Base-by-base conservation (phyloP, 1,140 invertebrate genomes). In the Homarus americanus region DNA sequence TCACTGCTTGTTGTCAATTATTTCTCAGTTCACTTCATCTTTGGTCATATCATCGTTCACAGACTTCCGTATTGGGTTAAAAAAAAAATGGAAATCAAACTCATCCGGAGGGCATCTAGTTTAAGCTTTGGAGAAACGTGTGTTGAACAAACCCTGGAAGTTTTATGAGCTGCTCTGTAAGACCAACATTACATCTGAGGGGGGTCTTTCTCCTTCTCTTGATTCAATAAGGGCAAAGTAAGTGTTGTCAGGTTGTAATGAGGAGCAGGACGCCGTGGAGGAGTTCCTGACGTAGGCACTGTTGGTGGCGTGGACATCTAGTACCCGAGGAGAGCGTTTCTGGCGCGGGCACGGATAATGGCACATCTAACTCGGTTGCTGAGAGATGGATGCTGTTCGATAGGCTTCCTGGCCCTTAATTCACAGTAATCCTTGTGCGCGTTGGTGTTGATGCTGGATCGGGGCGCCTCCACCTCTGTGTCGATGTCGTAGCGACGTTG, bases 401-500 rank as follows among this genome's bases (percentile, higher is more conserved):
- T 78, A 34, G 82, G 86, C 73, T 79, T 90, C 38, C 41, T 78
- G 38, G 66, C 72, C 44, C 87, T 69, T 53, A 58, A 36, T 5
- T 83, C 80, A 49, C 79, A 69, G 53, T 90, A 92, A 15, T 76
- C 66, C n/a, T 86, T 82, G 66, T 28, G 24, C 53, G 91, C 79
- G 80, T 89, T 89, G 80, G 91, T 90, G 82, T 92, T 92, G 32
- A 92, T 82, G 53, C 53, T 69, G 4, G 87, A 90, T 17, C 72
- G 53, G 9, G 92, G 92, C 41, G 69, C 44, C 2, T 92, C 91
- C 15, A 82, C 82, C 53, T 93, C 92, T 3, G 89, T 87, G 44
- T 93, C 92, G 32, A 93, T 84, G 28, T 90, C 92, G 78, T 76
- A 93, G 41, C 87, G 79, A 10, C 92, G 86, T n/a, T 88, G 82